Conservation (phyloP, 1,140 invertebrate genomes). For the Gonatopus flavifemur region DNA sequence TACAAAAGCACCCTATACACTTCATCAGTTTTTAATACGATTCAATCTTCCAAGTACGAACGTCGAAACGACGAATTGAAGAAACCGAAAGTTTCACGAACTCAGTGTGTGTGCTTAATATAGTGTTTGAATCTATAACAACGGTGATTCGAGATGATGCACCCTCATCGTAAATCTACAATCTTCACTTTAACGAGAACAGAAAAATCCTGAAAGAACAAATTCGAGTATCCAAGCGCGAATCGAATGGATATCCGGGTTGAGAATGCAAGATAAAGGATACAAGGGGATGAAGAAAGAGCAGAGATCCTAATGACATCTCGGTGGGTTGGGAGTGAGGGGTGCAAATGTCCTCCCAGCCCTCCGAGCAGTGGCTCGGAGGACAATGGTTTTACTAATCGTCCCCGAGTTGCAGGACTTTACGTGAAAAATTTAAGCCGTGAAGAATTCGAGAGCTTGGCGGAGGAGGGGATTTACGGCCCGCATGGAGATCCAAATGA, state of each 20-base stretch:
- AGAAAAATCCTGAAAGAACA: neutral
- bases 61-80: neutral
- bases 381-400: conserved; percentile 47
- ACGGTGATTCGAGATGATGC: neutral
- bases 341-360: conserved; percentile 48
- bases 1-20: too few relatives aligned
- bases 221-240: neutral
- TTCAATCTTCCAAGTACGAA: too few relatives aligned
- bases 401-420: conserved; percentile 44
- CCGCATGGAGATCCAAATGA: conserved; percentile 29
- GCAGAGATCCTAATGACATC: conserved; percentile 51
- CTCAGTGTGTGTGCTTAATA: too few relatives aligned
- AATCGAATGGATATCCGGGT: neutral
- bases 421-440: conserved; percentile 41
- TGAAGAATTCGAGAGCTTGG: conserved; percentile 35
- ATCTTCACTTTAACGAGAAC: conserved; percentile 5
- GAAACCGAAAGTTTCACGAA: too few relatives aligned
- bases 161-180: conserved; percentile 18
- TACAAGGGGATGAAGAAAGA: conserved; percentile 12
- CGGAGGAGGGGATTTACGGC: conserved; percentile 35
- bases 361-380: conserved; percentile 51
- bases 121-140: neutral
- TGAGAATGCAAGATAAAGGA: conserved; percentile 7
- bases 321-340: conserved; percentile 49
- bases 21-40: too few relatives aligned